These are phyloP conservation scores for Cynocephalus volans DNA, from an alignment of 2,113 vertebrate genomes.

Conservation along the genomic window DNA sequence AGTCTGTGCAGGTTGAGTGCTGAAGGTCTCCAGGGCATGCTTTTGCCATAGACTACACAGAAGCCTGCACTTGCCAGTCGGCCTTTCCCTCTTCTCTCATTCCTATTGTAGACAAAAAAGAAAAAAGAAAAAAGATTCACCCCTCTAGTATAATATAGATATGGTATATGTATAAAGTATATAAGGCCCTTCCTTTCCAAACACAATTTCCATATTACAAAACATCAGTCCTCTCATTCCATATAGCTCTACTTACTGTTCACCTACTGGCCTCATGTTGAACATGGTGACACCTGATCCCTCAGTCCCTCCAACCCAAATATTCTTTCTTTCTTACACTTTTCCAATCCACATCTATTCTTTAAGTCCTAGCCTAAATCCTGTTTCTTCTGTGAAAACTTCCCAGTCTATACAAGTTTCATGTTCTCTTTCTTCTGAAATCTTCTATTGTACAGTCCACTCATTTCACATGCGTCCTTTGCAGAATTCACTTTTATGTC, in stretches of 20 bases:
- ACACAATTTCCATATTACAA: not conserved
- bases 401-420: not conserved
- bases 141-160: not conserved
- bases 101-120: not conserved
- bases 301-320: not conserved
- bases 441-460: accelerated
- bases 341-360: not conserved
- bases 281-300: not conserved
- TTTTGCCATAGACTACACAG: not conserved
- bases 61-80: not conserved
- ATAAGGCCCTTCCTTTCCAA: not conserved
- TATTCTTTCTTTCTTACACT: not conserved
- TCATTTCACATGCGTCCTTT: not conserved
- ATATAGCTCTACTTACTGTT: not conserved
- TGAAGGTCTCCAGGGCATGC: accelerated
- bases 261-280: not conserved
- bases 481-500: not conserved
- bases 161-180: not conserved
- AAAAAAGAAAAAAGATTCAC: not conserved
- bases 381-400: not conserved
- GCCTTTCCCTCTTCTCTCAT: not conserved
- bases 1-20: not conserved
- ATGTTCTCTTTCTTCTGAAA: not conserved
- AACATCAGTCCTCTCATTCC: not conserved
- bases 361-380: not conserved